A percentile compares a stretch with the other conserved stretches of the same genome.
Conservation (phyloP, 2,797 vertebrate species). For the Coreius guichenoti region DNA sequence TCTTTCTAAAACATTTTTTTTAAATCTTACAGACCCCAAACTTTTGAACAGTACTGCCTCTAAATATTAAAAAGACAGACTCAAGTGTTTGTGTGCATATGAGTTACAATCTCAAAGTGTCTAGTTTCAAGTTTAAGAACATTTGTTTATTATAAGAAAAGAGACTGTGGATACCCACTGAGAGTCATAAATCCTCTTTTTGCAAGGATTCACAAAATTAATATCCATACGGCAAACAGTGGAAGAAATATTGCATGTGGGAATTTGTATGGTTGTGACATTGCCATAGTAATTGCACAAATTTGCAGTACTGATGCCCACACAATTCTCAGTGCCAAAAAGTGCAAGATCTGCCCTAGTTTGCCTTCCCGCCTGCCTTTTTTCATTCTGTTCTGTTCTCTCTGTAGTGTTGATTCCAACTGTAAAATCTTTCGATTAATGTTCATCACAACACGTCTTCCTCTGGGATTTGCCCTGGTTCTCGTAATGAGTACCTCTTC, state of each 20-base stretch:
- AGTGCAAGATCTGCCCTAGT: slow-evolving; percentile 35
- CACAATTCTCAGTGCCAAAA: slow-evolving; percentile 14
- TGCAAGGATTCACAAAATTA: slow-evolving; percentile 47
- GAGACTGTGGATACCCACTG: slow-evolving; percentile 65
- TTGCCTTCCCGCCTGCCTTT: background rate
- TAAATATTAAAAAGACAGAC: slow-evolving; percentile 55
- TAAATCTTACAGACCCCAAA: background rate
- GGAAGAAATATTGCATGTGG: slow-evolving; percentile 22
- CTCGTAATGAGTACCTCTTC: background rate
- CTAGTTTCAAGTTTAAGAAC: background rate
- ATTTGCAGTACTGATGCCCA: slow-evolving; percentile 39
- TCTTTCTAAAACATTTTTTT: background rate
- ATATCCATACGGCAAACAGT: slow-evolving; percentile 60
- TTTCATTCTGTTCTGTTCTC: background rate
- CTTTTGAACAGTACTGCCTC: slow-evolving; percentile 46
- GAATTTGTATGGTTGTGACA: slow-evolving; percentile 61
- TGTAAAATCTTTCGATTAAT: slow-evolving; percentile 24
- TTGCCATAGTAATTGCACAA: slow-evolving; percentile 52
- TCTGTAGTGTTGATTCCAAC: background rate
- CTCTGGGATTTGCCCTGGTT: slow-evolving; percentile 3
- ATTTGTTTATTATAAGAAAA: slow-evolving; percentile 9
- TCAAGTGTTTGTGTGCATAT: slow-evolving; percentile 20
- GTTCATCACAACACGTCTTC: slow-evolving; percentile 7
- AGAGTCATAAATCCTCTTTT: slow-evolving; percentile 72
- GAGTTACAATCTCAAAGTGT: background rate